Evolutionary conservation across 2,797 vertebrate species (phyloP).

Genomic region (Amphiprion clarkii): DNA sequence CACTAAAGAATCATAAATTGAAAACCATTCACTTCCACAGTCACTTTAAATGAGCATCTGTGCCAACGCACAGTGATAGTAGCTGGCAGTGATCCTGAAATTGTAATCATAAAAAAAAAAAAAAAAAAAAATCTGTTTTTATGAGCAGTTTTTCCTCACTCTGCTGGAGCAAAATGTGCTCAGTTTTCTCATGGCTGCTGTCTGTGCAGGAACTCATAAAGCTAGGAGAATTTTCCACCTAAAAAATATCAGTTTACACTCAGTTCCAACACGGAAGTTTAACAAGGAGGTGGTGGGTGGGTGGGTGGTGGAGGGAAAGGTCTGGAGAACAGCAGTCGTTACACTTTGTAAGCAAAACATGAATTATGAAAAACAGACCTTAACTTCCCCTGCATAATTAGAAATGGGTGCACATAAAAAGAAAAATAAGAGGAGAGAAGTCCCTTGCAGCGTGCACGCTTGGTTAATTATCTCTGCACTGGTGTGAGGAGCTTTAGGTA

Average conservation of each 20-base stretch:
- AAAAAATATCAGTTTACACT: constrained; percentile 53
- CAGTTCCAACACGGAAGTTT: constrained; percentile 45
- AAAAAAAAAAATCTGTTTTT: constrained; percentile 65
- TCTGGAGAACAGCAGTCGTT: constrained; percentile 57
- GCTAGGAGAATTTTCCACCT: constrained; percentile 67
- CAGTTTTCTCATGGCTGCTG: constrained; percentile 58
- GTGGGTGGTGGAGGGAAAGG: constrained; percentile 25
- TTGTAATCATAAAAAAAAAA: constrained; percentile 56
- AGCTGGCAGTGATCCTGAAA: constrained; percentile 71
- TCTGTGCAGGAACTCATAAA: constrained; percentile 55
- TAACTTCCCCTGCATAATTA: constrained; percentile 65
- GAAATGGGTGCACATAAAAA: constrained; percentile 52
- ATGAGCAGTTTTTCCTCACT: constrained; percentile 64
- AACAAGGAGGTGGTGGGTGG: constrained; percentile 50
- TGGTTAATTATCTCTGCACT: constrained; percentile 53
- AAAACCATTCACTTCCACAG: constrained; percentile 31
- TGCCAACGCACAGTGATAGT: constrained; percentile 61
- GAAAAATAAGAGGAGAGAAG: constrained; percentile 18
- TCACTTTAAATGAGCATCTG: constrained; percentile 66
- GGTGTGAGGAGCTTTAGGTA: constrained; percentile 42
- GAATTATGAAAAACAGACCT: constrained; percentile 68
- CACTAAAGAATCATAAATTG: constrained; percentile 34
- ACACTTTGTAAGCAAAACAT: constrained; percentile 69
- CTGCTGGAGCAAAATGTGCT: constrained; percentile 64
- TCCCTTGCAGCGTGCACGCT: constrained; percentile 17